A percentile compares a stretch with the other conserved stretches of the same genome.
phyloP scores from a whole-genome alignment of 2,113 vertebrate species.

The Anguilla japonica region DNA sequence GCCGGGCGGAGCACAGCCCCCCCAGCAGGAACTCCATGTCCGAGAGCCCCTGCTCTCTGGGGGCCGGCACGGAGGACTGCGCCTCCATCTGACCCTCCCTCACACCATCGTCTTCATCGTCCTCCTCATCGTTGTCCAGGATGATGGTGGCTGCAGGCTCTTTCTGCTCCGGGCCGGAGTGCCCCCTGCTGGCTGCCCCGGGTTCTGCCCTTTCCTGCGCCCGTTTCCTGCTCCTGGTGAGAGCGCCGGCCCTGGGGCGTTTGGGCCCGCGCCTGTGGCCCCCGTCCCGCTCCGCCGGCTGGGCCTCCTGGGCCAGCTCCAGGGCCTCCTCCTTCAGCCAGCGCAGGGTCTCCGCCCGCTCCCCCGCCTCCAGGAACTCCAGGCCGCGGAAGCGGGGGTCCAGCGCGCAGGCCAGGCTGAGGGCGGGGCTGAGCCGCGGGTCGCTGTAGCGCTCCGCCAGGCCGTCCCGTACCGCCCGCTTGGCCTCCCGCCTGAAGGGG shows the following conservation, averaged over 20 bases:
- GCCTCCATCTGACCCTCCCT: conserved; percentile 34
- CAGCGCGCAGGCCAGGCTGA: conserved; percentile 69
- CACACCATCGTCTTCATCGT: neutral
- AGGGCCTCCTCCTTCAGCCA: conserved; percentile 66
- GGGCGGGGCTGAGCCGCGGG: conserved; percentile 55
- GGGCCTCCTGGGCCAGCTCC: conserved; percentile 49
- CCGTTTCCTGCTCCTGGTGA: neutral
- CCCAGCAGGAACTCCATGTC: conserved; percentile 73
- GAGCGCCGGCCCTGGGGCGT: neutral
- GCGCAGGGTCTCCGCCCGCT: conserved; percentile 60
- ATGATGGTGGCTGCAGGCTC: conserved; percentile 51
- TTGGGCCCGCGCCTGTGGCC: conserved; percentile 33
- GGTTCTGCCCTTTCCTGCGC: neutral
- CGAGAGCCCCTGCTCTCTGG: conserved; percentile 40
- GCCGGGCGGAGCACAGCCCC: conserved; percentile 58
- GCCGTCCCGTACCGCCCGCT: conserved; percentile 59
- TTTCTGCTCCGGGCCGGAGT: conserved; percentile 45
- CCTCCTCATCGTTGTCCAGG: conserved; percentile 37
- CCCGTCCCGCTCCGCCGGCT: conserved; percentile 3
- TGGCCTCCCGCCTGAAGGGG: conserved; percentile 55
- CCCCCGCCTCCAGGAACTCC: conserved; percentile 68
- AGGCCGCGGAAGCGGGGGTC: conserved; percentile 73
- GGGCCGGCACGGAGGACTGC: conserved; percentile 27
- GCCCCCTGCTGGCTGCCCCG: neutral
- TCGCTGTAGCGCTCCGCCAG: conserved; percentile 57